Base-by-base conservation (phyloP, 2,888 invertebrate species). In the Microplitis deprimator region DNA sequence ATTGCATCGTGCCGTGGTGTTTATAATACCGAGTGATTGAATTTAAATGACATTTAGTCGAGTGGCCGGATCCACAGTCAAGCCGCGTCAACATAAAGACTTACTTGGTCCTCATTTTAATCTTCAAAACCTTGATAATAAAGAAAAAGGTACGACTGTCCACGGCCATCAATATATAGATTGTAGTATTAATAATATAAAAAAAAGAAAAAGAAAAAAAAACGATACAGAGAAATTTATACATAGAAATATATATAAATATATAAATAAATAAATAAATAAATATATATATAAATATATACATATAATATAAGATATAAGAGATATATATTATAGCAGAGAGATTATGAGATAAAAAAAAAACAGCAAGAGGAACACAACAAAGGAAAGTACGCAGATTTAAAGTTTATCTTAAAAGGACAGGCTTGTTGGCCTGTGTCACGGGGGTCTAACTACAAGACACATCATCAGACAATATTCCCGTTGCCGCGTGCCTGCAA, bases 401-500 rank as follows among this genome's bases (percentile, higher is more conserved):
- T 71, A 13, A 50, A 50, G 13, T 50, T 50, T 10, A 50, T 50
- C 8, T 68, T 73, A 41, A 20, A 50, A 38, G n/a, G n/a, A 29
- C 16, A 41, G 60, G 20, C 65, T 65, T 10, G 65, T 65, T 65
- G 78, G 71, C 73, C 77, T 75, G 73, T 78, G 79, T 77, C 79
- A 75, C 76, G 76, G 78, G 78, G 76, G 68, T 73, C 65, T 69
- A 67, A 65, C 38, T 17, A 75, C 71, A 73, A 77, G 50, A 50
- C 50, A 50, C 50, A 13, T 50, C 50, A 50, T 77, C 70, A 71
- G 79, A 74, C 79, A 75, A 80, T 50, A 50, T 50, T 81, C 75
- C 80, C 80, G 80, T 81, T 80, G 77, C 80, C 75, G 80, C 79
- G 79, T 79, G 79, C 76, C 80, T 80, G 76, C 77, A 75, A 59